Conservation (phyloP, 2,888 invertebrate genomes). For the Elegia similella region DNA sequence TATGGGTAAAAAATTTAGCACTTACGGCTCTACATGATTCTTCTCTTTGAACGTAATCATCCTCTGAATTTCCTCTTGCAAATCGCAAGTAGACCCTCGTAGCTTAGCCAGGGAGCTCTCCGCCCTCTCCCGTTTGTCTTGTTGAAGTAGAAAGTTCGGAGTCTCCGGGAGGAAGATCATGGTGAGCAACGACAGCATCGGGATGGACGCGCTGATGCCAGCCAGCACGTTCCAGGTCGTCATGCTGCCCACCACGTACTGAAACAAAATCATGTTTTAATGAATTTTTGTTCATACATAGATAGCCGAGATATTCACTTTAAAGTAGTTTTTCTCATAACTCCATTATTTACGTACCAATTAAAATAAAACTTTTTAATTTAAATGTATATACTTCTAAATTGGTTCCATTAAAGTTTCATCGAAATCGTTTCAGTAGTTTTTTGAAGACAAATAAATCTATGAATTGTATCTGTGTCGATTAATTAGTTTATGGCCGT, state of each 20-base stretch:
- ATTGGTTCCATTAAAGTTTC: too few species aligned
- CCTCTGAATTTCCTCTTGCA: constrained; percentile 83
- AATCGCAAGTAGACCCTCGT: constrained; percentile 82
- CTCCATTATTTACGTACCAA: too few species aligned
- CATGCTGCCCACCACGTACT: constrained; percentile 83
- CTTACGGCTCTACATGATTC: constrained; percentile 83
- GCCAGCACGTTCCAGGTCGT: constrained; percentile 85
- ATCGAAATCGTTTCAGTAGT: too few species aligned
- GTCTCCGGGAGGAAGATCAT: constrained; percentile 87
- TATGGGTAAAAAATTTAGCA: too few species aligned
- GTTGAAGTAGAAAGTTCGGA: constrained; percentile 85
- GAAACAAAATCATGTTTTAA: constrained; percentile 36
- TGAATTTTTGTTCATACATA: background rate
- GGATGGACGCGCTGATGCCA: constrained; percentile 82
- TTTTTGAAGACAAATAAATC: too few species aligned
- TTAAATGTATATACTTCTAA: too few species aligned
- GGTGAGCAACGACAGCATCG: constrained; percentile 81
- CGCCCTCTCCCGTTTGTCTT: constrained; percentile 82
- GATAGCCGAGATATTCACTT: too few species aligned
- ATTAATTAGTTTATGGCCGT: too few species aligned
- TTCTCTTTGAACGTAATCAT: constrained; percentile 83
- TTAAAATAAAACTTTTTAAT: too few species aligned
- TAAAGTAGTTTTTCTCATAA: too few species aligned
- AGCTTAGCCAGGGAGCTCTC: constrained; percentile 80
- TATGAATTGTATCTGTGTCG: too few species aligned